Conservation (phyloP, 2,888 invertebrate genomes). For the Epistrophe grossulariae region DNA sequence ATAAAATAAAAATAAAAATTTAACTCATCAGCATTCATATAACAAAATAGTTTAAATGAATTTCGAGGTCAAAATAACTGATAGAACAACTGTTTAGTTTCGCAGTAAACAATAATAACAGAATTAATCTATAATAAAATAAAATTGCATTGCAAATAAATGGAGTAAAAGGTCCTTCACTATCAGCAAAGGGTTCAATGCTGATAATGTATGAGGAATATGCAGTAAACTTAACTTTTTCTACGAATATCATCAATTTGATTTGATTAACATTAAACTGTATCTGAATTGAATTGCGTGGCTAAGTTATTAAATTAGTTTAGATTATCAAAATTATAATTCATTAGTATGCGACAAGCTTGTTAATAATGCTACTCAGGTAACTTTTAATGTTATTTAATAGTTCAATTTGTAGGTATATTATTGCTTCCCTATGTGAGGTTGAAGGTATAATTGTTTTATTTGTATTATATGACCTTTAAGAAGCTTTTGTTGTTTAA, state of each 20-base stretch:
- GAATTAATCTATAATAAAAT: too few relatives aligned
- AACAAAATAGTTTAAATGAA: too few relatives aligned
- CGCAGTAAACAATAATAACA: too few relatives aligned
- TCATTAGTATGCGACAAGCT: conserved; percentile 18
- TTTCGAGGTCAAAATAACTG: too few relatives aligned
- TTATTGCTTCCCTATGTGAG: not conserved
- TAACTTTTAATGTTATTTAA: not conserved
- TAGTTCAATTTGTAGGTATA: not conserved
- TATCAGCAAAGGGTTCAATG: conserved; percentile 13
- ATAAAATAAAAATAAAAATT: too few relatives aligned
- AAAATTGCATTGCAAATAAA: too few relatives aligned
- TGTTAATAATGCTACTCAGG: not conserved
- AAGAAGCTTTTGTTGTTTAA: not conserved
- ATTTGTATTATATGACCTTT: conserved; percentile 21
- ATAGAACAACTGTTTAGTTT: too few relatives aligned
- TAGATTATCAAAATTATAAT: not conserved
- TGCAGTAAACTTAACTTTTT: not conserved
- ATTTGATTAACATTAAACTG: too few relatives aligned
- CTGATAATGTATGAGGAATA: not conserved
- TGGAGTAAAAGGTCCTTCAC: not conserved
- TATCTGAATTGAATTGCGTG: not conserved
- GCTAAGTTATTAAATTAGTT: not conserved
- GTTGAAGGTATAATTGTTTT: not conserved
- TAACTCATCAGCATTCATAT: too few relatives aligned
- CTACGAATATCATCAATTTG: not conserved